Conservation (phyloP, 2,888 invertebrate species). For the Drosophila tripunctata region DNA sequence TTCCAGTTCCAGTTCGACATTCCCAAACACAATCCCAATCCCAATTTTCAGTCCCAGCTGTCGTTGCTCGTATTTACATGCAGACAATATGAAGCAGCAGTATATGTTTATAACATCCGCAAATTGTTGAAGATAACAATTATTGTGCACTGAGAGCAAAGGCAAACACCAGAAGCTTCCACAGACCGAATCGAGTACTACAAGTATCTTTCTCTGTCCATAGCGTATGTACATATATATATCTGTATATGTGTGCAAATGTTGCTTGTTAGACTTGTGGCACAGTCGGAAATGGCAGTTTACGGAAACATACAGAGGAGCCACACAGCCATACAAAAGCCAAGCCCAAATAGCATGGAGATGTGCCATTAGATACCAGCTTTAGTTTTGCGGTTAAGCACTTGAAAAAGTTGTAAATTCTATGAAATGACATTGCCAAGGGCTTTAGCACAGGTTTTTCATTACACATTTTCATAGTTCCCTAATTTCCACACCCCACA, state of each 20-base stretch:
- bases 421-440: slow-evolving; percentile 23
- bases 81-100: slow-evolving; percentile 75
- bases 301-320: slow-evolving; percentile 63
- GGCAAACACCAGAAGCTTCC: slow-evolving; percentile 49
- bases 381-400: slow-evolving; percentile 59
- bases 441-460: slow-evolving; percentile 21
- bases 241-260: slow-evolving; percentile 8
- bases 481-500: too few species aligned
- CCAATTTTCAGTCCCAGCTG: slow-evolving; percentile 44
- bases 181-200: slow-evolving; percentile 32
- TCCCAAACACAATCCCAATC: slow-evolving; percentile 3
- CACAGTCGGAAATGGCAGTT: slow-evolving; percentile 72
- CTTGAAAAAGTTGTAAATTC: slow-evolving; percentile 56
- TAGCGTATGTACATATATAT: not conserved
- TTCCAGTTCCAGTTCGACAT: too few species aligned
- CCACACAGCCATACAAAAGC: slow-evolving; percentile 48
- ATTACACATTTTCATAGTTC: slow-evolving; percentile 6
- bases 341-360: slow-evolving; percentile 63
- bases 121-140: slow-evolving; percentile 79
- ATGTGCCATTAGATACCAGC: slow-evolving; percentile 69
- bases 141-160: slow-evolving; percentile 76
- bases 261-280: slow-evolving; percentile 52
- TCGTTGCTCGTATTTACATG: slow-evolving; percentile 70
- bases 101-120: slow-evolving; percentile 79
- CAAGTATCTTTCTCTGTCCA: not conserved